Percentiles rank a stretch among this genome's conserved stretches.
Evolutionary conservation across 2,797 vertebrate species (phyloP).

Genomic region (Tinamus major): DNA sequence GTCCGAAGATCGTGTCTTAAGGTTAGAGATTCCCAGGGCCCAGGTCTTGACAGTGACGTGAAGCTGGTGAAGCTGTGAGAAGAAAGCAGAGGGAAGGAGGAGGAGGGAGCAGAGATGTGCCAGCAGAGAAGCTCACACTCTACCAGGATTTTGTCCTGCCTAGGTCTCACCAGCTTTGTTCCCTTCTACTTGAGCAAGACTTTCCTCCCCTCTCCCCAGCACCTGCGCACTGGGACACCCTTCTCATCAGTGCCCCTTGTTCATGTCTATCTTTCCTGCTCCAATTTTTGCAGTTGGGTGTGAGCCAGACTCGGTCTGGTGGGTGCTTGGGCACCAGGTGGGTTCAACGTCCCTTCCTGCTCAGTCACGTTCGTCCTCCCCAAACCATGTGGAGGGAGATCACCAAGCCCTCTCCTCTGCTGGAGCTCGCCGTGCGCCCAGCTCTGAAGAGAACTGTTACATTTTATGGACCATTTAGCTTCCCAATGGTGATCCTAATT

Average conservation of each 20-base stretch:
- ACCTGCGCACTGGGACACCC: background rate
- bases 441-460: slow-evolving; percentile 27
- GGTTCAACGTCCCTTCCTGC: background rate
- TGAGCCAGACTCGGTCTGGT: background rate
- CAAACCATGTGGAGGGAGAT: background rate
- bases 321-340: fast-evolving
- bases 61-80: background rate
- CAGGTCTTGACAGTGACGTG: background rate
- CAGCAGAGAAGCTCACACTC: background rate
- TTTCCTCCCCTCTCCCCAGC: background rate
- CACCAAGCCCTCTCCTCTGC: slow-evolving; percentile 16
- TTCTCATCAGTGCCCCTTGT: fast-evolving
- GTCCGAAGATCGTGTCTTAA: fast-evolving
- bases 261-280: background rate
- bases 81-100: background rate
- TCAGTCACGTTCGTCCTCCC: background rate
- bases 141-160: background rate
- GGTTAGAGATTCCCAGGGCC: background rate
- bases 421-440: background rate
- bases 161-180: background rate
- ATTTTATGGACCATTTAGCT: slow-evolving; percentile 66
- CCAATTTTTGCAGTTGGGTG: background rate
- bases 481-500: slow-evolving; percentile 56
- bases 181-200: background rate
- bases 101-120: background rate